Conservation (phyloP, 2,888 invertebrate species). For the Xylota segnis region DNA sequence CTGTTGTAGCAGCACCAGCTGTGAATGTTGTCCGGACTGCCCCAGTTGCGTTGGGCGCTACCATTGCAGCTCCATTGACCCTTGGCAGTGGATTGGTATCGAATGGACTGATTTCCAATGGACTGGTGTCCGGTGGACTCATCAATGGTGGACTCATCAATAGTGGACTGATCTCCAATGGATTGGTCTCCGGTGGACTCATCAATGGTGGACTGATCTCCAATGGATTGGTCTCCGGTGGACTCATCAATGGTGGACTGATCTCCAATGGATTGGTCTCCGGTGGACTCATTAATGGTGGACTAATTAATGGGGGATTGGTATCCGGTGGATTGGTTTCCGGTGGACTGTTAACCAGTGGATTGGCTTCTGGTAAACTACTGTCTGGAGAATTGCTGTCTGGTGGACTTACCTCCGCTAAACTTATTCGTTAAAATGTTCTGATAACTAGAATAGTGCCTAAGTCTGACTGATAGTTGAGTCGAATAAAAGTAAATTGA, state of each 20-base stretch:
- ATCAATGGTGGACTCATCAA: background rate
- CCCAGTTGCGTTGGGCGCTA: slow-evolving; percentile 34
- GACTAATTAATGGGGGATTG: slow-evolving; percentile 11
- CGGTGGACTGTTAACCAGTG: slow-evolving; percentile 5
- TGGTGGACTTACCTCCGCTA: slow-evolving; percentile 11
- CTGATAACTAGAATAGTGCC: background rate
- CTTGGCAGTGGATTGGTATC: slow-evolving; percentile 36
- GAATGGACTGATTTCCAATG: slow-evolving; percentile 9
- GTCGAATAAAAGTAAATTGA: background rate
- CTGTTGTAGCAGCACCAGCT: slow-evolving; percentile 49
- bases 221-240: slow-evolving; percentile 34
- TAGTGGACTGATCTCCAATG: slow-evolving; percentile 1
- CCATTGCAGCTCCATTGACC: slow-evolving; percentile 35
- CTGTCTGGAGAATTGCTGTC: slow-evolving; percentile 9
- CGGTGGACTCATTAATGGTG: slow-evolving; percentile 1
- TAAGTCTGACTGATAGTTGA: background rate
- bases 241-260: slow-evolving; percentile 30
- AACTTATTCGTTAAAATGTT: slow-evolving; percentile 9
- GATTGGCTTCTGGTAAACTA: background rate
- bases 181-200: slow-evolving; percentile 7
- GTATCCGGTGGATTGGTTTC: slow-evolving; percentile 15
- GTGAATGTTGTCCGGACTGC: slow-evolving; percentile 25
- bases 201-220: no score
- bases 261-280: slow-evolving; percentile 20
- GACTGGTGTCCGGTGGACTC: slow-evolving; percentile 15